These are phyloP conservation scores for Dermolepida albohirtum DNA, from an alignment of 2,888 invertebrate species.

Conservation along the genomic window DNA sequence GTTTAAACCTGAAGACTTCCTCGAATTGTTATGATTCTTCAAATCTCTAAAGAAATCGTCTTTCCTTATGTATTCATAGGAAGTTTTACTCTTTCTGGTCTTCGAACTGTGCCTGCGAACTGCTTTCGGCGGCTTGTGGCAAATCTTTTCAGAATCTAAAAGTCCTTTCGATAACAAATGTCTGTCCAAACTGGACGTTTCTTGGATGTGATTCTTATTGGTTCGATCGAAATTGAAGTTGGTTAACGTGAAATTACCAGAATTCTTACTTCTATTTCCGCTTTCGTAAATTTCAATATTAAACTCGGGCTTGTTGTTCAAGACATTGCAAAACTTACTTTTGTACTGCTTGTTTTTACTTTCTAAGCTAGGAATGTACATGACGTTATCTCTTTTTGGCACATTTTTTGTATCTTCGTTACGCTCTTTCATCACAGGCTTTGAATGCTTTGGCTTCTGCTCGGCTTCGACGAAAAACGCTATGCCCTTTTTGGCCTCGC, in stretches of 20 bases:
- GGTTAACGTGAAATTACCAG: slow-evolving; percentile 43
- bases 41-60: slow-evolving; percentile 57
- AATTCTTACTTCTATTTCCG: slow-evolving; percentile 45
- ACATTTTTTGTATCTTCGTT: slow-evolving; percentile 27
- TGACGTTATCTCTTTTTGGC: slow-evolving; percentile 53
- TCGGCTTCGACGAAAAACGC: slow-evolving; percentile 61
- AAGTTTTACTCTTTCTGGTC: slow-evolving; percentile 58
- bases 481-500: slow-evolving; percentile 54
- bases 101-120: slow-evolving; percentile 75
- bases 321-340: slow-evolving; percentile 64
- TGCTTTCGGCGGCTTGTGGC: slow-evolving; percentile 81
- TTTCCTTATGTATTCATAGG: slow-evolving; percentile 63
- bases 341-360: slow-evolving; percentile 70
- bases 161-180: slow-evolving; percentile 64
- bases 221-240: slow-evolving; percentile 45
- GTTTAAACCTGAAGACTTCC: slow-evolving; percentile 27
- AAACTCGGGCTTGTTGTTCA: slow-evolving; percentile 63
- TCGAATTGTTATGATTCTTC: slow-evolving; percentile 39
- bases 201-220: slow-evolving; percentile 54
- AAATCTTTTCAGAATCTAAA: slow-evolving; percentile 66
- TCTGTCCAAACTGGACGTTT: slow-evolving; percentile 64
- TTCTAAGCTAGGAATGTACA: slow-evolving; percentile 71
- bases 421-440: slow-evolving; percentile 41
- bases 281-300: slow-evolving; percentile 59
- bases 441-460: slow-evolving; percentile 41